Evolutionary conservation across 1,140 invertebrate genomes (phyloP), one percentile per base, ranked within the genome.

Genomic region (Lysiphlebus fabarum): DNA sequence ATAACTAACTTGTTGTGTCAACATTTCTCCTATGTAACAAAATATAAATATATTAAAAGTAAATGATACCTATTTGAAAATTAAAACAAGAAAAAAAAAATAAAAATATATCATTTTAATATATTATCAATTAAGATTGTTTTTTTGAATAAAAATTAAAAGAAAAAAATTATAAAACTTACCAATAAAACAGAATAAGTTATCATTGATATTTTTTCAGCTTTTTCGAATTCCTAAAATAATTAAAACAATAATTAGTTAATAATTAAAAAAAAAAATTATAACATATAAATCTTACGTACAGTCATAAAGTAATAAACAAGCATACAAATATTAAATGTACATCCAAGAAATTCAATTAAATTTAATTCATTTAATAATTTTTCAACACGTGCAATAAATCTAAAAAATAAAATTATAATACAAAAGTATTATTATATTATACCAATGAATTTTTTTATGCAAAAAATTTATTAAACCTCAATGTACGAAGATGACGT

Each of bases 161-260:
- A 26, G 17, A 26, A 26, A 17, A 17, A 26, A 1, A 26, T 26
- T 2, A 26, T 26, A 26, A 2, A 26, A 26, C 4, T 26, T 4
- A 64, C 40, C 1, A 72, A 49, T 6, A 72, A 10, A 6, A 66
- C 64, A 1, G 54, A 50, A 33, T 69, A 72, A 0, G 70, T 71
- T 1, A 64, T 44, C 3, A 65, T 62, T 17, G 59, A 62, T 1
- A 69, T 44, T 0, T 58, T 17, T 2, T 70, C 59, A 40, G 48
- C 62, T 0, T 64, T 61, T 34, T 64, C 33, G 65, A 66, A 71
- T 42, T 69, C 70, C 72, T 73, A 34, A 57, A 57, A 40, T 9
- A n/a, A n/a, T n/a, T n/a, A n/a, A n/a, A n/a, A n/a, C n/a, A n/a
- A n/a, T n/a, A n/a, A n/a, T n/a, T n/a, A n/a, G n/a, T n/a, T n/a